Evolutionary conservation across 2,888 invertebrate species (phyloP), one percentile per base, ranked within the genome.

Genomic region (Mechanitis messenoides): DNA sequence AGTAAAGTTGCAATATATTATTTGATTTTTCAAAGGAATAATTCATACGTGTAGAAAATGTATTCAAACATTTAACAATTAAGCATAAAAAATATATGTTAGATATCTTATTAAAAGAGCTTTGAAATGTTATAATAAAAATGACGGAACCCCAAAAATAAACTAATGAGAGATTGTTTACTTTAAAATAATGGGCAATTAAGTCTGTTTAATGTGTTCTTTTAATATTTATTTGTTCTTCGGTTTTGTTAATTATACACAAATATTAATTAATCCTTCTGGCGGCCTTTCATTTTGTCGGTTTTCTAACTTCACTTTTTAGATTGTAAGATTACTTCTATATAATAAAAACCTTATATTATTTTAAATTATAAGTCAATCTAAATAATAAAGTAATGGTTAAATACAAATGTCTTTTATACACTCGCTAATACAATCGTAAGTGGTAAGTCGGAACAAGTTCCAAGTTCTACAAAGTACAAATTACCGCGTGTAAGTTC

Each of bases 401-500:
- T 3, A 47, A 28, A 47, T 28, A 20, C 1, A 4, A 12, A 20
- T 47, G 28, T n/a, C 28, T 47, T 20, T n/a, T 3, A 47, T 47
- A 7, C 0, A 47, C 12, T n/a, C 28, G 11, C 28, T 50, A 50
- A 50, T 31, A 50, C 50, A 50, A 50, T 50, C 31, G 31, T 50
- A 50, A 50, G 31, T 50, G 0, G 50, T 11, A 31, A 50, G 31
- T 11, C 42, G 42, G 50, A 50, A 50, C 31, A 50, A 50, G 50
- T 50, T 50, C 31, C 50, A 31, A 50, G 50, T 50, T 50, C 42
- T 7, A 9, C 50, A 31, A 50, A 50, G 31, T 50, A 53, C 56
- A 59, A 62, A 56, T 56, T 62, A 58, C 53, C 46, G 33, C 55
- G 56, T 47, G 54, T 54, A 56, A 56, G 56, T 59, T 58, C 12